These are phyloP conservation scores for Tetrao urogallus DNA, from an alignment of 2,113 vertebrate species.

Conservation along the genomic window DNA sequence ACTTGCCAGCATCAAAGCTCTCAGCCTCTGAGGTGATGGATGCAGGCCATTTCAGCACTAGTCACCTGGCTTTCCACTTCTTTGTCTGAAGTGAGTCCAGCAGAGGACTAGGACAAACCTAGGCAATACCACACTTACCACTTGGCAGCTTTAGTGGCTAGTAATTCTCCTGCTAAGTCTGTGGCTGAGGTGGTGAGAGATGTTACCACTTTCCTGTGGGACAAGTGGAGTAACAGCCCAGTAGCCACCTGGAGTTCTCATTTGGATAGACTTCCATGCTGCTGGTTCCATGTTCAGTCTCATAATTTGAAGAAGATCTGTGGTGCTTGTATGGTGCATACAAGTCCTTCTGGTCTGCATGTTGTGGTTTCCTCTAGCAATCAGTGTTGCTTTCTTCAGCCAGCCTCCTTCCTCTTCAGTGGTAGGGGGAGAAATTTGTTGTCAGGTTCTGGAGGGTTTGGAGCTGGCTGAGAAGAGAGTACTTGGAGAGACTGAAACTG, in stretches of 20 bases:
- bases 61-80: background rate
- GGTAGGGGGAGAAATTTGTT: background rate
- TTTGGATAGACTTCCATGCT: background rate
- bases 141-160: background rate
- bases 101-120: background rate
- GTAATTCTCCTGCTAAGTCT: background rate
- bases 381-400: background rate
- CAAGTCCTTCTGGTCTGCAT: background rate
- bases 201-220: background rate
- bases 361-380: background rate
- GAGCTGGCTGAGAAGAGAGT: background rate
- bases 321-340: background rate
- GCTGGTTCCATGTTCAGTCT: fast-evolving
- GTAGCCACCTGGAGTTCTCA: background rate
- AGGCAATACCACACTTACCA: background rate
- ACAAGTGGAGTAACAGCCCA: background rate
- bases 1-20: background rate
- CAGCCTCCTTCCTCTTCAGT: background rate
- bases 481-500: background rate
- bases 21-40: background rate
- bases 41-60: background rate
- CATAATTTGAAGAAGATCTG: background rate
- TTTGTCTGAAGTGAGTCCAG: background rate
- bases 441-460: background rate
- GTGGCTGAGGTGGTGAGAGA: background rate